Evolutionary conservation across 2,888 invertebrate species (phyloP), one percentile per base, ranked within the genome.

Genomic region (Drosophila histrio): DNA sequence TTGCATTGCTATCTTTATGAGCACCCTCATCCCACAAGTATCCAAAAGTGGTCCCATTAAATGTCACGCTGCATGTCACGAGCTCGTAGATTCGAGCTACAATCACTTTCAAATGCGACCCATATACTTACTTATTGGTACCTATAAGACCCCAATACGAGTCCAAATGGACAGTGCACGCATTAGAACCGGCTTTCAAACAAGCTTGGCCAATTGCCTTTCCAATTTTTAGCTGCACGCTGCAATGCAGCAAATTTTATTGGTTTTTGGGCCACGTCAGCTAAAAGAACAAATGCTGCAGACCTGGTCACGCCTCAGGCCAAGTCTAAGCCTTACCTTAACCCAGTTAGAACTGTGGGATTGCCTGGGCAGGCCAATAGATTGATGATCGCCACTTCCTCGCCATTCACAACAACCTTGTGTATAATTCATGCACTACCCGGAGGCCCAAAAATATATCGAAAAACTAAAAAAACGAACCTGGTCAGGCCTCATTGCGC

Each of bases 101-200:
- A 83, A 81, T 83, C 87, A 81, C 87, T 83, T 83, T 83, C 75
- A 87, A 82, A 84, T 73, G 65, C 75, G 81, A 77, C 84, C 82
- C 81, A 83, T 83, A 64, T 68, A 38, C 11, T 9, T 7, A 26
- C 47, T 30, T 24, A 58, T 6, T 21, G 24, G 44, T 17, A 44
- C 3, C 44, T 17, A 44, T 44, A 28, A 53, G 57, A 60, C 60
- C 63, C 60, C 57, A 61, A 52, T 68, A 30, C 41, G 8, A 50
- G 38, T 32, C 53, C 66, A 50, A 61, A 32, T 58, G 84, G 79
- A 70, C 79, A 66, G 58, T 50, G 63, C 75, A 85, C 80, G 85
- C 86, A 81, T 83, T 81, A 86, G 81, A 81, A 81, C 86, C 86
- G 84, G 81, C 87, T 81, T 50, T 60, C 44, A 52, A 72, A 79